Percentiles rank a stretch among this genome's conserved stretches.
phyloP scores from a whole-genome alignment of 2,888 invertebrate species.

The Eudemis profundana region DNA sequence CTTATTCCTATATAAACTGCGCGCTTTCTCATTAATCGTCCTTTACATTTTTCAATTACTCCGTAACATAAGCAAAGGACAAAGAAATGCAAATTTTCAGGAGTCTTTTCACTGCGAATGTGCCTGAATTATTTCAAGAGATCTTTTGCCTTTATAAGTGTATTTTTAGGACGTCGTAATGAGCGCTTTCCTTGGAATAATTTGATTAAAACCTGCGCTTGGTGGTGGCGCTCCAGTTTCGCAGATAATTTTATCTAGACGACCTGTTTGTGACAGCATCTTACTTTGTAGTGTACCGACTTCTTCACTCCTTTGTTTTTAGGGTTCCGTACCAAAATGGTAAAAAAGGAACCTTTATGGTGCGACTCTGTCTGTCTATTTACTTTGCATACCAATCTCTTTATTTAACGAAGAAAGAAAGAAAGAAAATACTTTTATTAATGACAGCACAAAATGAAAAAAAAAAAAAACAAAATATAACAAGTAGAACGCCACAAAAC shows the following conservation, averaged over 20 bases:
- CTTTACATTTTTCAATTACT: constrained; percentile 22
- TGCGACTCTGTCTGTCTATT: not conserved
- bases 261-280: constrained; percentile 22
- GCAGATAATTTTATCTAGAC: constrained; percentile 26
- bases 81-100: constrained; percentile 22
- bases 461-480: too few species aligned
- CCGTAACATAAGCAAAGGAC: constrained; percentile 9
- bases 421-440: too few species aligned
- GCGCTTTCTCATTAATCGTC: not conserved
- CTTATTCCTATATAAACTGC: too few species aligned
- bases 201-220: constrained; percentile 29
- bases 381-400: not conserved
- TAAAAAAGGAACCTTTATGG: too few species aligned
- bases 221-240: constrained; percentile 13
- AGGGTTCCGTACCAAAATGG: too few species aligned
- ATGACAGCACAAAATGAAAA: too few species aligned
- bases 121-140: constrained; percentile 26
- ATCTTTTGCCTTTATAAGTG: constrained; percentile 24
- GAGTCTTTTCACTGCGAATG: not conserved
- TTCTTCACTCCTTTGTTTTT: constrained; percentile 9
- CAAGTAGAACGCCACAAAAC: too few species aligned
- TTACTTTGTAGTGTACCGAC: constrained; percentile 6
- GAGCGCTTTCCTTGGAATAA: constrained; percentile 23
- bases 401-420: too few species aligned
- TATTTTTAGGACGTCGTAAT: constrained; percentile 27